These are phyloP conservation scores for Parotia lawesii DNA, from an alignment of 2,113 vertebrate genomes.

Conservation along the genomic window DNA sequence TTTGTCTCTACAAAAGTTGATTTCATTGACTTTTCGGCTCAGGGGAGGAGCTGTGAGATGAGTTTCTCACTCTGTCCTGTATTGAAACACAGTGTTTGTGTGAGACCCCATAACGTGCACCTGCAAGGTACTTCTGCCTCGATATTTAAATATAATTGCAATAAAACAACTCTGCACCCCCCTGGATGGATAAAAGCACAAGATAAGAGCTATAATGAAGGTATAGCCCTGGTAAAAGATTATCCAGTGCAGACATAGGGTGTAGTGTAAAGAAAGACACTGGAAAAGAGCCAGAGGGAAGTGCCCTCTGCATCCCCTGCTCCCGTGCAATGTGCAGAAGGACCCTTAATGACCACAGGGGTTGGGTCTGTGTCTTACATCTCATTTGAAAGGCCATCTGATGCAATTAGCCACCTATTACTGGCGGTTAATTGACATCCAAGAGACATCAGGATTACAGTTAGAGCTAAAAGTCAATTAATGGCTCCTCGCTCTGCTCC, in stretches of 20 bases:
- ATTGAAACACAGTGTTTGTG: background rate
- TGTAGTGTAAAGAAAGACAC: background rate
- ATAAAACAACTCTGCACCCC: background rate
- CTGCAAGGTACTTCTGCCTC: background rate
- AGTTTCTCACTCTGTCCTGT: background rate
- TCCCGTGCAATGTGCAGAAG: background rate
- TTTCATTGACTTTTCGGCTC: background rate
- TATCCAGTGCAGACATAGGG: background rate
- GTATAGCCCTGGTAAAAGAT: background rate
- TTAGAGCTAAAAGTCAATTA: slow-evolving; percentile 57
- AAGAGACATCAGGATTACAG: slow-evolving; percentile 27
- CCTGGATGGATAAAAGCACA: background rate
- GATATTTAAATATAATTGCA: background rate
- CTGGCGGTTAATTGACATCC: slow-evolving; percentile 43
- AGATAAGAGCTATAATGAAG: background rate
- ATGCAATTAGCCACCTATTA: slow-evolving; percentile 58
- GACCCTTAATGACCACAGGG: background rate
- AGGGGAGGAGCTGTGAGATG: background rate
- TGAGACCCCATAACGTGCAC: background rate
- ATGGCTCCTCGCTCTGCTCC: background rate
- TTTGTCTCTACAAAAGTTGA: background rate
- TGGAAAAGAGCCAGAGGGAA: background rate
- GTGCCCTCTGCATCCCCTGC: background rate
- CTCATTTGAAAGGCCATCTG: slow-evolving; percentile 42
- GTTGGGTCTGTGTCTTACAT: background rate